Evolutionary conservation across 35 echinoderm and acorn worm species (phyloP).

Genomic region (Ophiothrix spiculata): DNA sequence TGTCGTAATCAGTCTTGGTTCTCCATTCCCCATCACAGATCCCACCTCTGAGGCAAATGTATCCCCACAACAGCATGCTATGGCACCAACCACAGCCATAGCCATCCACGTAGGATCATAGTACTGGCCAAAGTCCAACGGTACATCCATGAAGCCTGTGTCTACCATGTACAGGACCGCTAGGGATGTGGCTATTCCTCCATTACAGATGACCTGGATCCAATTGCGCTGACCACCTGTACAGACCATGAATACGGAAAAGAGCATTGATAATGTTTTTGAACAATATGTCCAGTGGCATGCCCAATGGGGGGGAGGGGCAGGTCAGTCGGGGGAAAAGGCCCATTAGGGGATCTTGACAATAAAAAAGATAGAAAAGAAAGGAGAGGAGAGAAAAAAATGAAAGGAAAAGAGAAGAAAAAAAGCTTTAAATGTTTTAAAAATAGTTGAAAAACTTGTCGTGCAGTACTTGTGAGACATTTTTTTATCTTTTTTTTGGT

Average conservation of each 20-base stretch:
- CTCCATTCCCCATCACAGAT: constrained; percentile 51
- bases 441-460: no score
- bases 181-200: constrained; percentile 60
- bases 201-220: constrained; percentile 86
- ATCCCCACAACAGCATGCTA: constrained; percentile 83
- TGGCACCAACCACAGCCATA: constrained; percentile 58
- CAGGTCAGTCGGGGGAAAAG: not conserved
- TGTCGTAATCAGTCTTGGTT: constrained; percentile 66
- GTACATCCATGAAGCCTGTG: constrained; percentile 57
- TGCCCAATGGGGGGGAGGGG: not conserved
- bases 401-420: not conserved
- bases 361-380: not conserved
- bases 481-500: no score
- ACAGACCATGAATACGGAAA: no score
- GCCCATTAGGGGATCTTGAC: not conserved
- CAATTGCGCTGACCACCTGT: constrained; percentile 91
- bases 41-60: constrained; percentile 94
- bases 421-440: not conserved
- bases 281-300: not conserved
- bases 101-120: constrained; percentile 73
- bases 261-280: not conserved
- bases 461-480: no score
- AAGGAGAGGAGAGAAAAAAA: not conserved
- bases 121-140: constrained; percentile 55
- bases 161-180: constrained; percentile 63